Evolutionary conservation across 2,888 invertebrate genomes (phyloP).

Genomic region (Parelbella ahira): DNA sequence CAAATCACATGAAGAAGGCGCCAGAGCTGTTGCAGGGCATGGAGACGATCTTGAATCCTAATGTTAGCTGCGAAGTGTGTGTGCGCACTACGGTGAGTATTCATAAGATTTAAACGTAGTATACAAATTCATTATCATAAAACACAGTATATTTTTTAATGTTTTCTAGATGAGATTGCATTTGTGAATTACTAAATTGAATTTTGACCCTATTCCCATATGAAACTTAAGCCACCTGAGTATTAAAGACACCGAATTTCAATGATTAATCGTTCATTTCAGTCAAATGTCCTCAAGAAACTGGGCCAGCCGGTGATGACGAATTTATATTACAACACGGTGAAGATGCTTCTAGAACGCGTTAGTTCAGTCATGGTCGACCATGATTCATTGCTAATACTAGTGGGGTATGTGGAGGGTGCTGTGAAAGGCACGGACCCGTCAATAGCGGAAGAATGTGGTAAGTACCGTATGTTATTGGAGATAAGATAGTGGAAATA

Average conservation of each 20-base stretch:
- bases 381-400: slow-evolving; percentile 89
- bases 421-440: slow-evolving; percentile 81
- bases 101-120: no score
- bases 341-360: slow-evolving; percentile 96
- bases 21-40: slow-evolving; percentile 85
- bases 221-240: no score
- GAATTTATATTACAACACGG: slow-evolving; percentile 96
- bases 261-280: no score
- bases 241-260: no score
- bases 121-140: no score
- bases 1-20: slow-evolving; percentile 88
- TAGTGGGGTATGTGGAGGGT: slow-evolving; percentile 84
- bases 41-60: slow-evolving; percentile 92
- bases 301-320: slow-evolving; percentile 97
- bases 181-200: no score
- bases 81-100: slow-evolving; percentile 92
- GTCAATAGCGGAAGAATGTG: slow-evolving; percentile 65
- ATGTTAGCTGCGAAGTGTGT: slow-evolving; percentile 96
- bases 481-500: no score
- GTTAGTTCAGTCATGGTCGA: slow-evolving; percentile 98
- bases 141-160: no score
- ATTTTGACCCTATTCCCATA: no score
- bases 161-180: no score
- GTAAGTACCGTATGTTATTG: no score
- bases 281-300: slow-evolving; percentile 92